Conservation (phyloP, 2,113 vertebrate species). For the Lasiurus borealis region DNA sequence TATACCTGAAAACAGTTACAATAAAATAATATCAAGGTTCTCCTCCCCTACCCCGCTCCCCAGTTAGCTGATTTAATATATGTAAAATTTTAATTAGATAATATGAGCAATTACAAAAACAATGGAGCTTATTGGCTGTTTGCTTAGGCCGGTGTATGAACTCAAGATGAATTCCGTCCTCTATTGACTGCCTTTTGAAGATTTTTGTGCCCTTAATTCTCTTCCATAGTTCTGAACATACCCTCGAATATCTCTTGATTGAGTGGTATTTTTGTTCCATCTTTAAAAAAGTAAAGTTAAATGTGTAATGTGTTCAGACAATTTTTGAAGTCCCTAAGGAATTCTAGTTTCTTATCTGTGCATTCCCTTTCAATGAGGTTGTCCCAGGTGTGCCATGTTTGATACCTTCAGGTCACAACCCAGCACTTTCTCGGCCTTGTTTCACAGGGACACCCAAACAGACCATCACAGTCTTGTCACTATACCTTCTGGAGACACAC, state of each 20-base stretch:
- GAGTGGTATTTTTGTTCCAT: neutral
- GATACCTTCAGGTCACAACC: neutral
- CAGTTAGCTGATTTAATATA: neutral
- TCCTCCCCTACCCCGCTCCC: no score
- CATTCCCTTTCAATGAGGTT: neutral
- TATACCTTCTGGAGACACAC: accelerated
- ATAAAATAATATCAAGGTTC: neutral
- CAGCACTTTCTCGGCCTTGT: neutral
- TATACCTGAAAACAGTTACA: neutral
- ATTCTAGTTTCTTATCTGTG: neutral
- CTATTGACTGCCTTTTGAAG: neutral
- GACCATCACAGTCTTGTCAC: accelerated
- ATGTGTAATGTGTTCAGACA: neutral
- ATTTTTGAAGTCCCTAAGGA: neutral
- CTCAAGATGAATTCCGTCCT: neutral
- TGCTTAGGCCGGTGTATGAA: neutral
- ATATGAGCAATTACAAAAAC: neutral
- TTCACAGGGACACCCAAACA: neutral
- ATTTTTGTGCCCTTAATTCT: neutral
- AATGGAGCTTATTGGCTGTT: neutral
- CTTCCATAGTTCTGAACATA: neutral
- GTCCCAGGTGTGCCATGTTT: neutral
- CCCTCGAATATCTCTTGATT: neutral
- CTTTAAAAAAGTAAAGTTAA: neutral
- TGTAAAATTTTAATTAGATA: neutral